These are phyloP conservation scores for Pollenia griseotomentosa DNA, from an alignment of 2,888 invertebrate genomes.

Conservation along the genomic window DNA sequence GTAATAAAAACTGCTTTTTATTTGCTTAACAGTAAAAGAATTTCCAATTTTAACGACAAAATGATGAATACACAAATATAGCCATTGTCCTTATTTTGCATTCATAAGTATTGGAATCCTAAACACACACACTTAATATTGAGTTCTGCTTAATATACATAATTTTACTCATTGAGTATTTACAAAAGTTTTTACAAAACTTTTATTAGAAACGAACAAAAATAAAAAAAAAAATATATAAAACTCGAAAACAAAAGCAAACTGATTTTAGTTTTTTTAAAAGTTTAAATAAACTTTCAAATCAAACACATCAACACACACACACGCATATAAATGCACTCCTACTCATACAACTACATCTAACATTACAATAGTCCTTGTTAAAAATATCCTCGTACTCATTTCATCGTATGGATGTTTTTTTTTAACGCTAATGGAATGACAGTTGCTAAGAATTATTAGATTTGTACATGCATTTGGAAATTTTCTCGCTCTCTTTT, in stretches of 20 bases:
- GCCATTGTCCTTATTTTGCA: conserved; percentile 62
- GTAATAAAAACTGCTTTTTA: neutral
- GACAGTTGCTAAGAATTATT: conserved; percentile 78
- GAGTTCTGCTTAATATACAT: neutral
- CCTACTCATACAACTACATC: neutral
- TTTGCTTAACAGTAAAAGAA: neutral
- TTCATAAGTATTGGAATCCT: neutral
- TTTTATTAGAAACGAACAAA: conserved; percentile 2
- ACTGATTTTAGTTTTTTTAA: conserved; percentile 26
- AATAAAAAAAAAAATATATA: neutral
- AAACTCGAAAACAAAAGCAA: conserved; percentile 11
- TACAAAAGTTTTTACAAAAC: conserved; percentile 52
- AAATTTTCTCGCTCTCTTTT: conserved; percentile 26
- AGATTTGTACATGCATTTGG: conserved; percentile 76
- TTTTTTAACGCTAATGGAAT: conserved; percentile 75
- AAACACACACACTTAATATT: neutral
- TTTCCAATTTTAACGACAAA: conserved; percentile 33
- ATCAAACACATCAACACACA: neutral
- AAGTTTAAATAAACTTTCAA: conserved; percentile 44
- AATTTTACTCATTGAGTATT: neutral
- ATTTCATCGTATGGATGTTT: conserved; percentile 64
- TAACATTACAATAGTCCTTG: neutral
- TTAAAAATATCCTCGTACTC: conserved; percentile 54
- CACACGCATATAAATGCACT: neutral
- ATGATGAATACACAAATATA: conserved; percentile 72